Conservation (phyloP, 2,113 vertebrate species). For the Cariama cristata region DNA sequence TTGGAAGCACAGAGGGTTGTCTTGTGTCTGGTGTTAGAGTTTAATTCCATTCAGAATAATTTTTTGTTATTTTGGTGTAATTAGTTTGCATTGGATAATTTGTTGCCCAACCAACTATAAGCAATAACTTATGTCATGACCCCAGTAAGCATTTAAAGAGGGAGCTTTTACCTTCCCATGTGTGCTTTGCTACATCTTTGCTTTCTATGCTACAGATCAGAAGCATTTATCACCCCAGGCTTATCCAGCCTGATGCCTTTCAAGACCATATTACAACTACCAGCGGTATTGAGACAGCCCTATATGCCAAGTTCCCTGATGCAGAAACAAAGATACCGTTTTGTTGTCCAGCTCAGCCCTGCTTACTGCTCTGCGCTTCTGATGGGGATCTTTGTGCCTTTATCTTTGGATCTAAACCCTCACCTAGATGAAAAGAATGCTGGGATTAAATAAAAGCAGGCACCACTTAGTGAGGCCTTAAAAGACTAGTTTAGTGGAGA, state of each 20-base stretch:
- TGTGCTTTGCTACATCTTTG: background rate
- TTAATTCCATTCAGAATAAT: background rate
- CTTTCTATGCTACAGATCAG: background rate
- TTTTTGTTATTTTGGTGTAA: background rate
- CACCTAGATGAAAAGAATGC: background rate
- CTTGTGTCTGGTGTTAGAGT: background rate
- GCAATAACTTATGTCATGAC: background rate
- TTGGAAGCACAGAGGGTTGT: background rate
- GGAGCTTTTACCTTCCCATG: background rate
- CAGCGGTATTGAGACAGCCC: background rate
- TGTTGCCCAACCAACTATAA: background rate
- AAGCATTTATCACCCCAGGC: background rate
- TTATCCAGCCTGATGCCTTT: background rate
- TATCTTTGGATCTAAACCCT: background rate
- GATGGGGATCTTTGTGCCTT: background rate
- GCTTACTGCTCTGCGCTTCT: background rate
- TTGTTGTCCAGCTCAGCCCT: background rate
- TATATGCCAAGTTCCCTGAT: background rate
- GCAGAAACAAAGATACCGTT: background rate
- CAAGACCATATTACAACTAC: background rate
- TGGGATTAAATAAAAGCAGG: background rate
- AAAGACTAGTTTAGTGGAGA: background rate
- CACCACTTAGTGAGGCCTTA: background rate
- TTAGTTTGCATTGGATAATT: background rate
- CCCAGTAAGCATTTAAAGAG: background rate